Evolutionary conservation across 2,888 invertebrate species (phyloP), one percentile per base, ranked within the genome.

Genomic region (Busseola fusca): DNA sequence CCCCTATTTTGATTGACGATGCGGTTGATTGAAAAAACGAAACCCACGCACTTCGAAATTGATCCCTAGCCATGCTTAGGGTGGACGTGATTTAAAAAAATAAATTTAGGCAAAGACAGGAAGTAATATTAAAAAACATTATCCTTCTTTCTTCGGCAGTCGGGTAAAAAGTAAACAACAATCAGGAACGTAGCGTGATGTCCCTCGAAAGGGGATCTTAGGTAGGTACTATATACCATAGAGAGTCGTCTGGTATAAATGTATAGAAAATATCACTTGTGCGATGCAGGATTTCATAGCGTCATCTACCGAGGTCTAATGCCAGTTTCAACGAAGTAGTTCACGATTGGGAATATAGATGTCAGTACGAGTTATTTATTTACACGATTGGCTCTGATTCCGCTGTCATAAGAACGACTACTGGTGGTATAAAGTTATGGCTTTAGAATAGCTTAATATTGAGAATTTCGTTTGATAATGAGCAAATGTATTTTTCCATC

Each of bases 1-100:
- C 87, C 88, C 87, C 86, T 87, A 87, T 87, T 90, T 87, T 90
- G 90, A 91, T 90, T 90, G 90, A 92, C 91, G 89, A 88, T 83
- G 86, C 74, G 83, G 85, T 87, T 91, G 89, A 92, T 91, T 91
- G 91, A 91, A 91, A 89, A 88, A 88, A 84, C 73, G 81, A 79
- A 84, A 72, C 72, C 84, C 76, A 86, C 81, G 74, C 80, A 72
- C 71, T 78, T 68, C 62, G 82, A 88, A 89, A 85, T 82, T 87
- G 87, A 90, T 88, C 87, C 80, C 64, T 78, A 81, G 70, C 83
- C 81, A 83, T 79, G 70, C 65, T 78, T 71, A 72, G 86, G 85
- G 73, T 69, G 75, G 69, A 69, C 40, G 64, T 75, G 77, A 82
- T 81, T 84, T 76, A 74, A 82, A 77, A 83, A 81, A 78, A 62